Percentiles rank a stretch among this genome's conserved stretches.
Conservation (phyloP, 2,888 invertebrate species). For the Bellardia pandia region DNA sequence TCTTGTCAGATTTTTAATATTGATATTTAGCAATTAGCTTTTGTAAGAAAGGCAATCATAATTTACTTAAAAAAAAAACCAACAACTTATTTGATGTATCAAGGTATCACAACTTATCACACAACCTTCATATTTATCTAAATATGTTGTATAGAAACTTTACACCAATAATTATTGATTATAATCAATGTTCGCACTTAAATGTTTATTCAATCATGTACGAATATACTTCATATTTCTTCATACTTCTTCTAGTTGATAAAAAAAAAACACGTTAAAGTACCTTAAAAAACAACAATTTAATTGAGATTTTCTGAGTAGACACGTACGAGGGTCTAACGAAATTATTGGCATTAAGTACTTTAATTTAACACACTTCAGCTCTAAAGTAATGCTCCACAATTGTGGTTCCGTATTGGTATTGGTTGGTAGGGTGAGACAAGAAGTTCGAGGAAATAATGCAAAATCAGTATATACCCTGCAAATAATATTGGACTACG, state of each 20-base stretch:
- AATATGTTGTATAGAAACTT: background rate
- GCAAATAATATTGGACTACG: too few relatives aligned
- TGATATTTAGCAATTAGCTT: too few relatives aligned
- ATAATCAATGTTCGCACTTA: background rate
- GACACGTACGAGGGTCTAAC: background rate
- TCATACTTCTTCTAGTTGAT: background rate
- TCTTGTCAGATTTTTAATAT: too few relatives aligned
- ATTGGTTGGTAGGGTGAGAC: too few relatives aligned
- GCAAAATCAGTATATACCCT: too few relatives aligned
- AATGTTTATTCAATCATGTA: background rate
- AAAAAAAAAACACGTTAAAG: constrained; percentile 2
- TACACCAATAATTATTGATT: too few relatives aligned
- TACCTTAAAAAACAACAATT: background rate
- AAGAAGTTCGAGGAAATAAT: too few relatives aligned
- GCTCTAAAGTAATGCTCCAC: too few relatives aligned
- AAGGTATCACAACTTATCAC: background rate
- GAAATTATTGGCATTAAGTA: background rate
- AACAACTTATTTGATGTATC: background rate
- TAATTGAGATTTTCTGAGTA: background rate
- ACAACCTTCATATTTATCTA: constrained; percentile 8
- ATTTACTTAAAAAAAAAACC: too few relatives aligned
- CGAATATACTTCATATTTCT: background rate
- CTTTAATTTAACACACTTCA: too few relatives aligned
- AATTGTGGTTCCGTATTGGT: too few relatives aligned
- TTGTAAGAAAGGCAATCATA: too few relatives aligned